Base-by-base conservation (phyloP, 2,113 vertebrate genomes). In the Progne subis region DNA sequence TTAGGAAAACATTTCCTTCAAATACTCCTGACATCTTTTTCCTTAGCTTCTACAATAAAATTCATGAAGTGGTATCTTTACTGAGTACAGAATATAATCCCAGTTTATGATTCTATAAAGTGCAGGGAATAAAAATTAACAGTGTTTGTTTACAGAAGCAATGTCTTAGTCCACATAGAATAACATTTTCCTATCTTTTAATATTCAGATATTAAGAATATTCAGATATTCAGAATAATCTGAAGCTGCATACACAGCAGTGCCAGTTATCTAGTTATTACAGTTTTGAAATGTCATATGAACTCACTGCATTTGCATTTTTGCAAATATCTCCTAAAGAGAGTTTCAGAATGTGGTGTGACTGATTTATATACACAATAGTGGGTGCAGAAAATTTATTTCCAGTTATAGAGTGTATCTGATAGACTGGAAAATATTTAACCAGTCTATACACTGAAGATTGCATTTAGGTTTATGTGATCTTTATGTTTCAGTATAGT, bases 271-370 rank as follows among this genome's bases (percentile, higher is more conserved):
- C 37, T 16, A 39, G 32, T n/a, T 70, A 34, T 43, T 82, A 19
- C 9, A 28, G 31, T 71, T 74, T 64, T 63, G 28, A 86, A 85
- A 92, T 41, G 8, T 16, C 14, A 26, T 11, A 32, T 21, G 9
- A 86, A 78, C 76, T 49, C 25, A 56, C 34, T 52, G 18, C 6
- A 49, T 68, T 94, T 88, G 68, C 12, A 34, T 24, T 94, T 76
- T 10, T 39, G 12, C 25, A 64, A 75, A 56, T 26, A 18, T 39
- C 26, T 68, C 39, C 43, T 76, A 46, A 63, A 82, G 74, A 64
- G 24, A 41, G 18, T 72, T 70, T 84, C 31, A 25, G 52, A 82
- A 37, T 0, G 0, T 24, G 2, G 15, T 47, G 18, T 44, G 41
- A 20, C 25, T 71, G 26, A 74, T 65, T 76, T 70, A 70, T 43